Base-by-base conservation (phyloP, 2,888 invertebrate species). In the Agrotis ipsilon region DNA sequence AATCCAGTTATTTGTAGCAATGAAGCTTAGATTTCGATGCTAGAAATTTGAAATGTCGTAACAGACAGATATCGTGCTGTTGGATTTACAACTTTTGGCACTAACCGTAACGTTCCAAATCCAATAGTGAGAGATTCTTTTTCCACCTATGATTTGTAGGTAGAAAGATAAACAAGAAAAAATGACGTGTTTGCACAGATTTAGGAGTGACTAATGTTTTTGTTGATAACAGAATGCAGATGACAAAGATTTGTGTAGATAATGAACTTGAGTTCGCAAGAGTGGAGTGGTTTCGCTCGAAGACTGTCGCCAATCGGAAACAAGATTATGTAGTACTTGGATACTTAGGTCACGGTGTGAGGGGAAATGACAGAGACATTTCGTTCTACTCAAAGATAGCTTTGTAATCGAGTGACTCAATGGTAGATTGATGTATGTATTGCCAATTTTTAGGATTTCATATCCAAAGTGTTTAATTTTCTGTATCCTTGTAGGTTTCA, bases 221-320 rank as follows among this genome's bases (percentile, higher is more conserved):
- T 59, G 11, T 13, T 55, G 67, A 67, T 58, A 68, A 52, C 59
- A 32, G 0, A 14, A 27, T 24, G 59, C 48, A 60, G 43, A 58
- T 70, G 62, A 73, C 55, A 62, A 52, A 46, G 61, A 75, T 55
- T 16, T 69, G n/a, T 55, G 54, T 55, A 55, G 39, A 39, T 39
- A 39, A 11, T 39, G 39, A 11, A n/a, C 3, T 18, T 58, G 18
- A 46, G 16, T 14, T 51, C 19, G n/a, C 45, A 52, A 54, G 14
- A 70, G 46, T 72, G 39, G 13, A 58, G 39, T n/a, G 43, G 19
- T 59, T 45, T 46, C 32, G 16, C 6, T 59, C 14, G 39, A 18
- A 32, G 21, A 21, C 16, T 51, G 13, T 21, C 13, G 6, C 39
- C 18, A 70, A 52, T 54, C 13, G 0, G 21, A 70, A 46, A 18